phyloP scores from a whole-genome alignment of 2,888 invertebrate species.

The Trissolcus brochymenae region DNA sequence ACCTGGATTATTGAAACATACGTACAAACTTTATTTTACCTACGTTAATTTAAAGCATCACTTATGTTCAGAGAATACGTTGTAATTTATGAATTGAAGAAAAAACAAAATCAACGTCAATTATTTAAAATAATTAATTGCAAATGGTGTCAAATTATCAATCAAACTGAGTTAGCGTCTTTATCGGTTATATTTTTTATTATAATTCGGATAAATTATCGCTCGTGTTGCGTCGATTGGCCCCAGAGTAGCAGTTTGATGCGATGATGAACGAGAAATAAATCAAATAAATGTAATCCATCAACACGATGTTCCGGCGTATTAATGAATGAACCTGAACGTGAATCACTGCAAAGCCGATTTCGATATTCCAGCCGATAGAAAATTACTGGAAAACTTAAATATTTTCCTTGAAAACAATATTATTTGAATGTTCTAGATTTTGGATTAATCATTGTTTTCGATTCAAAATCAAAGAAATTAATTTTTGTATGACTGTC shows the following conservation, averaged over 20 bases:
- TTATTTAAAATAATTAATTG: neutral
- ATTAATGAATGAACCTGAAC: slow-evolving; percentile 44
- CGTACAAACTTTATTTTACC: too few relatives aligned
- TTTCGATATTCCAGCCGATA: neutral
- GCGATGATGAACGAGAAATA: neutral
- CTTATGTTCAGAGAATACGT: slow-evolving; percentile 12
- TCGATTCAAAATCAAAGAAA: too few relatives aligned
- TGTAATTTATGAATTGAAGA: slow-evolving; percentile 9
- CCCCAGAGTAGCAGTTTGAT: neutral
- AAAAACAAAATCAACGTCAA: slow-evolving; percentile 20
- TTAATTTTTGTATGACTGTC: too few relatives aligned
- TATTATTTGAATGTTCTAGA: too few relatives aligned
- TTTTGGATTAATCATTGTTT: too few relatives aligned
- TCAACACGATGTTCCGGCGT: slow-evolving; percentile 22
- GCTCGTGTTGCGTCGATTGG: neutral
- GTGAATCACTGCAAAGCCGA: slow-evolving; percentile 38
- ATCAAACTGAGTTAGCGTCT: too few relatives aligned
- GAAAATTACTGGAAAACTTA: neutral
- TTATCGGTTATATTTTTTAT: neutral
- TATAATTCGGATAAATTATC: neutral
- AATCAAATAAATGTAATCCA: slow-evolving; percentile 30
- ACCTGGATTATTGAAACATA: too few relatives aligned
- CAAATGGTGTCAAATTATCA: too few relatives aligned
- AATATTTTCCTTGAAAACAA: too few relatives aligned
- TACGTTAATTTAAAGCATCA: slow-evolving; percentile 15